Base-by-base conservation (phyloP, 2,888 invertebrate species). In the Temnothorax rugatulus region DNA sequence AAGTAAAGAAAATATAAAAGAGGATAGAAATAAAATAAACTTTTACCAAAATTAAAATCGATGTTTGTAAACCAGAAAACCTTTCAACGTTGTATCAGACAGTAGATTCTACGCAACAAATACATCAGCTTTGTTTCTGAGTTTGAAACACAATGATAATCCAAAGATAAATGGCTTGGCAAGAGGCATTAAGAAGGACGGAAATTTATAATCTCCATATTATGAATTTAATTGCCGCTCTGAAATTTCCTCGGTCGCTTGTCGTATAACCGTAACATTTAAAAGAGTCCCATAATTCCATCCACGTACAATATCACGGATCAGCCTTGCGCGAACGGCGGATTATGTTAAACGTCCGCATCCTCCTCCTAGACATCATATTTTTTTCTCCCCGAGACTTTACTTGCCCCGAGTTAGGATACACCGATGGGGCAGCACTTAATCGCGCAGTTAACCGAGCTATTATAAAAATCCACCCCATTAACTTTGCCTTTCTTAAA, bases 171-270 rank as follows among this genome's bases (percentile, higher is more conserved):
- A 66, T n/a, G 41, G 9, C n/a, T n/a, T 9, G 13, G 15, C 25
- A 38, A 75, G 61, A 7, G 0, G 44, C n/a, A 54, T 63, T 34
- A 25, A 50, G 21, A 25, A 44, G 44, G 13, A 41, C 25, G 25
- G 38, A 41, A 38, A 54, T 76, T 66, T 50, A 52, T 66, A 77
- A 77, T 77, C 77, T 77, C 66, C 15, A n/a, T 44, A 66, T 66
- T 77, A 66, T 57, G 29, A 66, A 77, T 77, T 77, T 66, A 77
- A 77, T 77, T 77, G 41, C 41, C 7, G 66, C 15, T 15, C 29
- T 29, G 41, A 13, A 63, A 75, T 77, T 57, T 76, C 34, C 63
- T 4, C 34, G 29, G 41, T 18, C 34, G 61, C 34, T 66, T n/a
- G 25, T 68, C 44, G 29, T 68, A 47, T 29, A 29, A 29, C 47